These are phyloP conservation scores for Pteropus alecto DNA, from an alignment of 2,113 vertebrate genomes.

Conservation along the genomic window DNA sequence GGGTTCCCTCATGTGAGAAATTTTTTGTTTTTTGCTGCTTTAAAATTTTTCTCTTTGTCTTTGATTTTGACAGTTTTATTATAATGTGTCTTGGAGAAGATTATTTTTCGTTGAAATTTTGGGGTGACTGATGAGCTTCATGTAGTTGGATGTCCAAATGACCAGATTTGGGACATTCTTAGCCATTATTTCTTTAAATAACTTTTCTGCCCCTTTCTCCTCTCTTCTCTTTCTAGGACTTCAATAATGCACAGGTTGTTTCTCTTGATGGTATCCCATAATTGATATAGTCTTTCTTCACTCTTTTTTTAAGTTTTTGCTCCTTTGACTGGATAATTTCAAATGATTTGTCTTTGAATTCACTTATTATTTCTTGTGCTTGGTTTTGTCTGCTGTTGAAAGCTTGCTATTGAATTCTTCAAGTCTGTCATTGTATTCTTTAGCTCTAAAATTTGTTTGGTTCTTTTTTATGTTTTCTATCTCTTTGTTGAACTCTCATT, in stretches of 20 bases:
- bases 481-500: background rate
- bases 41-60: background rate
- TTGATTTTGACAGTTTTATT: background rate
- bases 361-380: background rate
- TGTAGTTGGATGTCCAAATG: background rate
- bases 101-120: background rate
- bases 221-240: background rate
- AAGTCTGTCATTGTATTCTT: background rate
- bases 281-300: background rate
- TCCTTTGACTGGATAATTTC: background rate
- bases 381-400: background rate
- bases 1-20: background rate
- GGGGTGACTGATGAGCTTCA: background rate
- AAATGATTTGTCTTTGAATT: background rate
- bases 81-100: background rate
- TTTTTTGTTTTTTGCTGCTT: background rate
- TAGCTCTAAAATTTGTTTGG: background rate
- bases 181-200: background rate
- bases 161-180: background rate
- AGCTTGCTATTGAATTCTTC: background rate
- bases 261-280: background rate
- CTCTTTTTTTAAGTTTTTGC: background rate
- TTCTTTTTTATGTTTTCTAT: background rate
- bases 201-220: background rate
- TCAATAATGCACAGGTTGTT: background rate